These are phyloP conservation scores for Euproctis similis DNA, from an alignment of 2,888 invertebrate species.

Conservation along the genomic window DNA sequence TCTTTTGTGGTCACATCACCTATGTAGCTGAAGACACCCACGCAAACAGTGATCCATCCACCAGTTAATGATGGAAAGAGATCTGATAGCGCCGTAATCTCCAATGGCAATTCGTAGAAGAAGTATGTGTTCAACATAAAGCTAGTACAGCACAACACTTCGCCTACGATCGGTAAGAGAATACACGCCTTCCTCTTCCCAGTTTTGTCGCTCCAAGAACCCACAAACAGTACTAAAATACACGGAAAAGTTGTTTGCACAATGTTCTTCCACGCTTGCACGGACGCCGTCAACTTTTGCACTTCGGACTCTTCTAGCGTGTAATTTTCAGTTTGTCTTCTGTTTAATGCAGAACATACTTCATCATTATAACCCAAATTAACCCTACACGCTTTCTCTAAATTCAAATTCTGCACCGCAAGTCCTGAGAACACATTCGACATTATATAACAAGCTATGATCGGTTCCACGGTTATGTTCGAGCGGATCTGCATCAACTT, in stretches of 20 bases:
- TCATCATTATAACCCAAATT: slow-evolving; percentile 83
- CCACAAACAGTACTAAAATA: slow-evolving; percentile 73
- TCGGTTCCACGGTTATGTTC: slow-evolving; percentile 81
- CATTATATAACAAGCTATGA: slow-evolving; percentile 81
- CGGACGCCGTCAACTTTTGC: slow-evolving; percentile 75
- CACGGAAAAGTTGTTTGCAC: slow-evolving; percentile 75
- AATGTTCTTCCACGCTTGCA: slow-evolving; percentile 75
- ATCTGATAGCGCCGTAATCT: slow-evolving; percentile 73
- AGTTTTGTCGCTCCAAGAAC: slow-evolving; percentile 79
- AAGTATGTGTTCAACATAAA: slow-evolving; percentile 74
- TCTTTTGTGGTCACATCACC: slow-evolving; percentile 77
- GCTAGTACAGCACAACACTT: slow-evolving; percentile 68
- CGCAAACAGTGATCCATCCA: slow-evolving; percentile 76
- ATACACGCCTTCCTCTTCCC: slow-evolving; percentile 76
- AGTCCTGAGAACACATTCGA: slow-evolving; percentile 82
- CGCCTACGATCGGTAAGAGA: slow-evolving; percentile 73
- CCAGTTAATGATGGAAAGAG: slow-evolving; percentile 74
- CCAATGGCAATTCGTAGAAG: slow-evolving; percentile 75
- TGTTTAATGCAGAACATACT: slow-evolving; percentile 84
- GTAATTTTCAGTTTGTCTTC: slow-evolving; percentile 82
- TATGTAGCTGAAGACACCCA: slow-evolving; percentile 79
- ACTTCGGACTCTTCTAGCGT: slow-evolving; percentile 79
- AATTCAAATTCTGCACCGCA: slow-evolving; percentile 88
- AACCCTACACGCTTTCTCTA: slow-evolving; percentile 90
- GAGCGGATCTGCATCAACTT: slow-evolving; percentile 71